Percentiles rank a stretch among this genome's conserved stretches.
phyloP scores from a whole-genome alignment of 2,113 vertebrate species.

The Dipodomys stephensi region DNA sequence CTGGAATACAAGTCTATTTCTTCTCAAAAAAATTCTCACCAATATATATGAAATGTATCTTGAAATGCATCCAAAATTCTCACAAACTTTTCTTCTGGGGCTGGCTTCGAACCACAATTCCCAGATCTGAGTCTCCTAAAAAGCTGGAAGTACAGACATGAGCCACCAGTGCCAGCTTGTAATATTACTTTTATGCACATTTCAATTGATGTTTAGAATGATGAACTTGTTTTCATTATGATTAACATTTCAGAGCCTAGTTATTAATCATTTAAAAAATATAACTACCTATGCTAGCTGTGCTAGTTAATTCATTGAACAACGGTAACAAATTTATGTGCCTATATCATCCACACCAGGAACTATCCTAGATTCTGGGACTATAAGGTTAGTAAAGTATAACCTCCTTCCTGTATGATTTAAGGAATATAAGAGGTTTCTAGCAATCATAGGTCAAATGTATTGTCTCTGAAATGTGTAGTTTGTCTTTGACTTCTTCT shows the following conservation, averaged over 20 bases:
- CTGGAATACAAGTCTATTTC: conserved; percentile 25
- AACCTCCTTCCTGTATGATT: not conserved
- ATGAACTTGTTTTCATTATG: too few species aligned
- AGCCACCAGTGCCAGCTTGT: too few species aligned
- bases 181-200: too few species aligned
- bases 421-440: not conserved
- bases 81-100: too few species aligned
- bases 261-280: not conserved
- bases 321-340: too few species aligned
- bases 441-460: not conserved
- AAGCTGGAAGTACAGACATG: too few species aligned
- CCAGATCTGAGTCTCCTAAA: too few species aligned
- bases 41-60: conserved; percentile 34
- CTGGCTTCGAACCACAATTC: too few species aligned
- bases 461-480: too few species aligned
- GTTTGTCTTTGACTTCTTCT: not conserved
- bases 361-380: not conserved
- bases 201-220: too few species aligned
- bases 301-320: too few species aligned
- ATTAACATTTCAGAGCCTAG: too few species aligned
- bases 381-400: not conserved
- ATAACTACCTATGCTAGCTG: not conserved
- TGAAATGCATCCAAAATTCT: not conserved
- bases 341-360: not conserved
- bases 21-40: conserved; percentile 30